Evolutionary conservation across 2,797 vertebrate species (phyloP), one percentile per base, ranked within the genome.

Genomic region (Alosa sapidissima): DNA sequence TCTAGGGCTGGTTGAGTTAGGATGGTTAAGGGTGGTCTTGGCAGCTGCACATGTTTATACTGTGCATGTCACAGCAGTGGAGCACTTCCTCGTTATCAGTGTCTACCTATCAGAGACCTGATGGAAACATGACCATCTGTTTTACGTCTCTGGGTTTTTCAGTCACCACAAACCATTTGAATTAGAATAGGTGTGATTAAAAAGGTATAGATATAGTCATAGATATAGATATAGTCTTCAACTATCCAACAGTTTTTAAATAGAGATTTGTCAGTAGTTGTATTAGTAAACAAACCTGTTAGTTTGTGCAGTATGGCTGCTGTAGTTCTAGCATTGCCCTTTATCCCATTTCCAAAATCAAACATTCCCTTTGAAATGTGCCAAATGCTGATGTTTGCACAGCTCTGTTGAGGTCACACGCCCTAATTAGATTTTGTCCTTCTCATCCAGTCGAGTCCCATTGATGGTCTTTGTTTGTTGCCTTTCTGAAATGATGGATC

Each of bases 391-490:
- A 41, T 36, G 65, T 72, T 36, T 72, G 65, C 9, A 36, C 65
- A 72, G 62, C 62, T 33, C 24, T 33, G 62, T 65, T 65, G 62
- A 65, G 9, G 24, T 11, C 68, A 75, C 33, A 45, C 16, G 47
- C 72, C 7, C 72, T 47, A 21, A 78, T 47, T 47, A 45, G 72
- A 78, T 78, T 78, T 78, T 13, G 72, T 78, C 72, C 72, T 47
- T 21, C 16, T 78, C 16, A 5, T 24, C 36, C 41, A 47, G 41
- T 24, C 36, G 16, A 47, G 41, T 21, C 16, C 41, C 45, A 19
- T 78, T 78, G 33, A 41, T 72, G 33, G 4, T 36, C 14, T 16
- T 14, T 72, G 10, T 62, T 4, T n/a, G 8, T 13, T 4, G 3
- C 65, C 65, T 72, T 72, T 3, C 10, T 41, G 65, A 72, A 36